Evolutionary conservation across 2,797 vertebrate genomes (phyloP).

Genomic region (Benthosema pterotum): DNA sequence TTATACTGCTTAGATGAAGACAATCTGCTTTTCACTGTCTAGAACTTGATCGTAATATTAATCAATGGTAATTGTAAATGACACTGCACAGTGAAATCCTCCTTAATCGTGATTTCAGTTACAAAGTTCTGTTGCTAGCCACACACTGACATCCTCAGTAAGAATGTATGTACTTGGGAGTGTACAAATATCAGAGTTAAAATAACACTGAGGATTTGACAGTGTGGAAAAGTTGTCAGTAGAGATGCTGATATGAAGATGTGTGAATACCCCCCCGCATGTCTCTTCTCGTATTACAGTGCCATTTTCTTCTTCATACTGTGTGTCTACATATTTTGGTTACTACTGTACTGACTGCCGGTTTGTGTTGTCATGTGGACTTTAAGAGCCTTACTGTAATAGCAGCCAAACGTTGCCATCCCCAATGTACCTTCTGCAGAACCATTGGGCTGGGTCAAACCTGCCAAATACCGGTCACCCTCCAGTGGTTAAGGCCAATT

Average conservation of each 20-base stretch:
- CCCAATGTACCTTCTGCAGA: neutral
- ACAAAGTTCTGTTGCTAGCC: no score
- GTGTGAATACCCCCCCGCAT: neutral
- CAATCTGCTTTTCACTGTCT: conserved; percentile 3
- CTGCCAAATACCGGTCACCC: conserved; percentile 26
- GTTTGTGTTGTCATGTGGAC: conserved; percentile 29
- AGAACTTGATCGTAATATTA: no score
- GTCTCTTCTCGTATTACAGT: neutral
- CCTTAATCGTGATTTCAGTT: no score
- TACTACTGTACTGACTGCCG: conserved; percentile 8
- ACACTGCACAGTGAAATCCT: no score
- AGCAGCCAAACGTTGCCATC: conserved; percentile 8
- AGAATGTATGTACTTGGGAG: no score
- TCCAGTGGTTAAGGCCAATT: conserved; percentile 14
- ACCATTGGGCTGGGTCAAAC: neutral
- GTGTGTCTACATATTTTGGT: neutral
- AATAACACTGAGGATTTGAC: no score
- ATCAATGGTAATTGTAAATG: no score
- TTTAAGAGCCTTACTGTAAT: conserved; percentile 23
- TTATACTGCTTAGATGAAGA: conserved; percentile 8
- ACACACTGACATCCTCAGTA: no score
- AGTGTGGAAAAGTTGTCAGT: no score
- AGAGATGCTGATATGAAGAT: no score
- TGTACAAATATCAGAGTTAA: no score
- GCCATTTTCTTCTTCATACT: conserved; percentile 38